phyloP scores from a whole-genome alignment of 2,113 vertebrate species.

The Labeo rohita region DNA sequence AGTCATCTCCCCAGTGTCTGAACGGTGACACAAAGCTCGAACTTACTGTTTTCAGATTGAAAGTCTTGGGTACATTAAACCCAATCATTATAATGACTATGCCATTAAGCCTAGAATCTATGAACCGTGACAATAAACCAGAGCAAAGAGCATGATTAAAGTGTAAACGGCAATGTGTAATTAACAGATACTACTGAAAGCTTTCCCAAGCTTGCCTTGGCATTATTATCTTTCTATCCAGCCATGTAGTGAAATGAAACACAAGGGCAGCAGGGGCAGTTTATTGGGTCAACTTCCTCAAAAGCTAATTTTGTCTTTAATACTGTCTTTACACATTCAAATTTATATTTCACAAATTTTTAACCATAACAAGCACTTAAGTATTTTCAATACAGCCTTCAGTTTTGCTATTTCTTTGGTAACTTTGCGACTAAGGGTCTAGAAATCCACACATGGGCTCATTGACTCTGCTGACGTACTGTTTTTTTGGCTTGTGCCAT shows the following conservation, averaged over 20 bases:
- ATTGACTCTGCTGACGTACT: conserved; percentile 28
- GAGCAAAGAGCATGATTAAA: conserved; percentile 22
- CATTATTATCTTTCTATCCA: conserved; percentile 9
- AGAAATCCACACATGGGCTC: neutral
- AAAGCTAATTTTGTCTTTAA: neutral
- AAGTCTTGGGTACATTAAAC: conserved; percentile 14
- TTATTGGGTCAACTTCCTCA: neutral
- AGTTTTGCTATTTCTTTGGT: neutral
- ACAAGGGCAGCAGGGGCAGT: neutral
- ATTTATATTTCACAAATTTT: neutral
- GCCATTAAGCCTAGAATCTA: conserved; percentile 27
- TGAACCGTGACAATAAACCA: conserved; percentile 32
- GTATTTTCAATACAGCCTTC: neutral
- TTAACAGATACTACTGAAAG: conserved; percentile 23
- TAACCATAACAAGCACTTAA: neutral
- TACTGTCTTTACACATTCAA: neutral
- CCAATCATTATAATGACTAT: conserved; percentile 34
- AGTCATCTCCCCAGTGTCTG: conserved; percentile 5
- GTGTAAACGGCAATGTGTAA: conserved; percentile 11
- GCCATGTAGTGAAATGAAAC: conserved; percentile 8
- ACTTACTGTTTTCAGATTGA: conserved; percentile 28
- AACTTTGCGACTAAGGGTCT: neutral
- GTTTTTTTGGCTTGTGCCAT: neutral
- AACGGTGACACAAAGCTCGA: conserved; percentile 29
- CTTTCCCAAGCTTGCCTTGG: neutral